Conservation (phyloP, 2,797 vertebrate genomes). For the Rhodeus uyekii region DNA sequence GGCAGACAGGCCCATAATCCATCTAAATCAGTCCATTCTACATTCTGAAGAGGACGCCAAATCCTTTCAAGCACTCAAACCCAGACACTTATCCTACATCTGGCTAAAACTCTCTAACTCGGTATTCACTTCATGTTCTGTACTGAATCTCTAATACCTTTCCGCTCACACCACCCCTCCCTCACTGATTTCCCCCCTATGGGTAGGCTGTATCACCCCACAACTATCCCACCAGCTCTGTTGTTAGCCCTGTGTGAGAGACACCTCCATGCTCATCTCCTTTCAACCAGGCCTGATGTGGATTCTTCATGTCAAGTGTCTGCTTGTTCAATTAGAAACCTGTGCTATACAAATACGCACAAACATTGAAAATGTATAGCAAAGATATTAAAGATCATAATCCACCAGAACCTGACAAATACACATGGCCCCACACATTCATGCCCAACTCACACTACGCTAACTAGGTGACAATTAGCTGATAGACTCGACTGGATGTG, state of each 20-base stretch:
- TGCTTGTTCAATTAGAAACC: neutral
- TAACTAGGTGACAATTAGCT: slow-evolving; percentile 23
- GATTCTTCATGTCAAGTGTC: slow-evolving; percentile 32
- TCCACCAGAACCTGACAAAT: neutral
- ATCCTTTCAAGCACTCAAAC: slow-evolving; percentile 1
- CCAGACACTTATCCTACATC: slow-evolving; percentile 18
- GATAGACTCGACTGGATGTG: slow-evolving; percentile 14
- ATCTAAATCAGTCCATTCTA: slow-evolving; percentile 19
- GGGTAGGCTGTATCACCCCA: slow-evolving; percentile 31
- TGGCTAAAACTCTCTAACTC: neutral
- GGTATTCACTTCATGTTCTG: slow-evolving; percentile 6
- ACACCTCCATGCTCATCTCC: slow-evolving; percentile 57
- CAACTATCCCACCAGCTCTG: slow-evolving; percentile 18
- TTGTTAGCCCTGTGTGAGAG: slow-evolving; percentile 62
- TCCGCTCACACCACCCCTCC: neutral
- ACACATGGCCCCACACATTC: neutral
- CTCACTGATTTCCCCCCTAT: slow-evolving; percentile 56
- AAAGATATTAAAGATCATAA: slow-evolving; percentile 14
- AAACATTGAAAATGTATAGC: neutral
- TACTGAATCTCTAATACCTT: neutral
- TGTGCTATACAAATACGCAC: neutral
- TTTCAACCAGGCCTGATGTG: slow-evolving; percentile 44
- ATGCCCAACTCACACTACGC: slow-evolving; percentile 4
- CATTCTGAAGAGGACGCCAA: neutral
- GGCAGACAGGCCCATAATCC: neutral